Conservation (phyloP, 2,797 vertebrate genomes). For the Sebastes taczanowskii region DNA sequence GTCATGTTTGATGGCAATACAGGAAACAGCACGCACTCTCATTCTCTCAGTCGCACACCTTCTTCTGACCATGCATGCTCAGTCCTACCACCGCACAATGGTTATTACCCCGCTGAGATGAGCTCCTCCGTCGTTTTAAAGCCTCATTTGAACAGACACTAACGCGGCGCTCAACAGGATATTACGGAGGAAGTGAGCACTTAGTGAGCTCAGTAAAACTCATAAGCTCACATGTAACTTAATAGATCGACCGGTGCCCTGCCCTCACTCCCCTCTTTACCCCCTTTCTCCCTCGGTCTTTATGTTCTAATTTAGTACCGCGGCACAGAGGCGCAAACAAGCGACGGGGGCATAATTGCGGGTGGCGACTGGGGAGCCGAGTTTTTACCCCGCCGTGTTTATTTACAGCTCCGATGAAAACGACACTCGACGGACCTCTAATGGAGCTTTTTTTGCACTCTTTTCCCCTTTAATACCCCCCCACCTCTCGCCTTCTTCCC, state of each 20-base stretch:
- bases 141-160: conserved; percentile 10
- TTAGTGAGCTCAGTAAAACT: conserved; percentile 34
- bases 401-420: conserved; percentile 61
- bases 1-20: neutral
- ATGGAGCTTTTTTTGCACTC: conserved; percentile 41
- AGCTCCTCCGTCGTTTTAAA: conserved; percentile 2
- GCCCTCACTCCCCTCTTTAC: neutral
- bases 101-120: neutral
- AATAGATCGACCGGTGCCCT: neutral
- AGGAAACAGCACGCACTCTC: neutral
- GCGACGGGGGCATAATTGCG: conserved; percentile 45
- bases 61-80: conserved; percentile 4
- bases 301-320: conserved; percentile 38
- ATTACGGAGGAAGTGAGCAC: neutral
- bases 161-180: neutral
- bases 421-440: conserved; percentile 43
- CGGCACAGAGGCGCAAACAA: conserved; percentile 27
- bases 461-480: neutral
- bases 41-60: neutral
- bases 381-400: conserved; percentile 42
- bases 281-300: conserved; percentile 4
- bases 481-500: neutral
- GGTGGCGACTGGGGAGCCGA: conserved; percentile 29
- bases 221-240: conserved; percentile 13
- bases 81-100: neutral